Base-by-base conservation (phyloP, 1,140 invertebrate genomes). In the Ostrea denselamellosa region DNA sequence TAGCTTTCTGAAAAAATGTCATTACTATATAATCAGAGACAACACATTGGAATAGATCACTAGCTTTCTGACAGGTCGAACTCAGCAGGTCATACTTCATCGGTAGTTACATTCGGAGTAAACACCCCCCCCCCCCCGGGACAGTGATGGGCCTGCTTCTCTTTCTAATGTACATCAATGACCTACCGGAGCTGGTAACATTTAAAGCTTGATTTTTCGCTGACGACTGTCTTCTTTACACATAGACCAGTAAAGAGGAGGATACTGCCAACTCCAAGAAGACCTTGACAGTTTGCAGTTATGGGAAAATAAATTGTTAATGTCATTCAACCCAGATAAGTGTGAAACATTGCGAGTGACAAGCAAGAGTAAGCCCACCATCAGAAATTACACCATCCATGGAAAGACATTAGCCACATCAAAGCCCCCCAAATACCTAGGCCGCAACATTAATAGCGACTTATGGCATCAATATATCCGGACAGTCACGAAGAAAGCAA, bases 281-380 rank as follows among this genome's bases (percentile, higher is more conserved):
- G 81, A 83, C 81, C 81, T 51, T 17, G 34, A 83, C 28, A 83
- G 81, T 4, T n/a, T 83, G 34, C 34, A 83, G 34, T 83, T 44
- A 83, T 51, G 81, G 34, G 12, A 83, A 44, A n/a, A 83, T 44
- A 10, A 83, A 51, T 17, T 7, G 71, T 81, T 25, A 81, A 81
- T 81, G 71, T 81, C 71, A 81, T 81, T 25, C n/a, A 25, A 28
- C n/a, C 71, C n/a, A 28, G 34, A 83, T 51, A 83, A 82, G 34
- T 83, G 81, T 83, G 81, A 51, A 83, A 8, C 51, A 28, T 19
- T 83, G 34, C 81, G 34, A 19, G 34, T 51, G 81, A 83, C 81
- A 10, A 83, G 51, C 81, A 83, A 51, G n/a, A 51, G 28, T 19
- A 52, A 51, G 14, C 81, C 34, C 8, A 52, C 34, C 0, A 83